Percentiles rank a stretch among this genome's conserved stretches.
phyloP scores from a whole-genome alignment of 2,113 vertebrate species.

The Corythornis cristatus region DNA sequence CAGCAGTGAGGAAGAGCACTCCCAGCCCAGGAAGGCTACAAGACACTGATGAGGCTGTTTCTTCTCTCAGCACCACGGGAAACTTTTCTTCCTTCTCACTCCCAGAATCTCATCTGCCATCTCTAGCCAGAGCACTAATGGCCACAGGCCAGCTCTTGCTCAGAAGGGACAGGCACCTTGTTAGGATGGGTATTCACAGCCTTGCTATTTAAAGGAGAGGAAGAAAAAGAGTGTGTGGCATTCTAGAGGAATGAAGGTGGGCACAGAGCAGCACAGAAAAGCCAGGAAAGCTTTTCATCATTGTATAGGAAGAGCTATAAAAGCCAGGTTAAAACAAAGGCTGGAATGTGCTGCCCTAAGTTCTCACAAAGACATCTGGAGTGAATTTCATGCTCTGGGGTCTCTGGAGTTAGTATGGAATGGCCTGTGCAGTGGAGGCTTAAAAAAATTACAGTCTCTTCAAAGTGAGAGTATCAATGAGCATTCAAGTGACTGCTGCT shows the following conservation, averaged over 20 bases:
- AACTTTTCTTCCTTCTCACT: neutral
- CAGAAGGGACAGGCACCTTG: neutral
- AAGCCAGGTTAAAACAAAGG: conserved; percentile 10
- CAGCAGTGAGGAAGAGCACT: neutral
- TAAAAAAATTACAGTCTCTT: neutral
- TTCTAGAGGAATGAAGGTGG: neutral
- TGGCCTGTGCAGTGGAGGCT: neutral
- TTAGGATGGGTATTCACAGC: neutral
- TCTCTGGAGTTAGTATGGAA: neutral
- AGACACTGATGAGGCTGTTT: neutral
- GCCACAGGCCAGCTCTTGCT: neutral
- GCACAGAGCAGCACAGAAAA: neutral
- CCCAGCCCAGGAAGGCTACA: neutral
- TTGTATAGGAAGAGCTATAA: accelerated
- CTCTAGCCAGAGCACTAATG: neutral
- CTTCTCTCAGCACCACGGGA: neutral
- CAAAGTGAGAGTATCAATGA: neutral
- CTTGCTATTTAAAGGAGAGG: neutral
- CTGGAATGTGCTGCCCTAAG: neutral
- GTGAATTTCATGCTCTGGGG: neutral
- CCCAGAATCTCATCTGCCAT: neutral
- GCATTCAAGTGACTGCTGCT: neutral
- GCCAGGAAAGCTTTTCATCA: neutral
- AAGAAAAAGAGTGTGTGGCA: neutral
- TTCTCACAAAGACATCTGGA: neutral